Evolutionary conservation across 2,113 vertebrate species (phyloP).

Genomic region (Lampris megalopsis): DNA sequence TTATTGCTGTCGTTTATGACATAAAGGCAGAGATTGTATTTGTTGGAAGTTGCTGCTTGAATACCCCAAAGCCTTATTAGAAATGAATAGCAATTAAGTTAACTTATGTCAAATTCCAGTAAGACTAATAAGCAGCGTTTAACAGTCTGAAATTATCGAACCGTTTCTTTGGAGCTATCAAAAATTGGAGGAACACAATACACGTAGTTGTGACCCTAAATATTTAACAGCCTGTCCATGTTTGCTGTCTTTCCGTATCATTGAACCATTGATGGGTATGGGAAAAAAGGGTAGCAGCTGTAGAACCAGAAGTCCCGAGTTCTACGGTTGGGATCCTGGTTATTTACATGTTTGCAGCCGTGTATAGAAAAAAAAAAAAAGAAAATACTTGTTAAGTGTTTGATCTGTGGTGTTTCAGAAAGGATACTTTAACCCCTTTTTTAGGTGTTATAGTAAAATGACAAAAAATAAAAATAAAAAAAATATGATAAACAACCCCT

Average conservation of each 20-base stretch:
- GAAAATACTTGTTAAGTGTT: slow-evolving; percentile 80
- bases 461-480: slow-evolving; percentile 54
- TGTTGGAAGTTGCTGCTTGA: slow-evolving; percentile 83
- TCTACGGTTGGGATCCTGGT: slow-evolving; percentile 42
- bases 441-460: slow-evolving; percentile 72
- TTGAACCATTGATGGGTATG: slow-evolving; percentile 53
- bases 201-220: slow-evolving; percentile 56
- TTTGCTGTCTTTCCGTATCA: slow-evolving; percentile 71
- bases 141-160: slow-evolving; percentile 41
- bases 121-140: slow-evolving; percentile 48
- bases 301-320: slow-evolving; percentile 15
- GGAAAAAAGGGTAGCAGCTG: slow-evolving; percentile 37
- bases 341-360: slow-evolving; percentile 71
- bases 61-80: slow-evolving; percentile 86
- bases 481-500: slow-evolving; percentile 58
- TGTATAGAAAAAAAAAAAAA: slow-evolving; percentile 79
- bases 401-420: slow-evolving; percentile 81
- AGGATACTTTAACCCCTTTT: slow-evolving; percentile 70
- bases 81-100: slow-evolving; percentile 65
- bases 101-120: slow-evolving; percentile 53
- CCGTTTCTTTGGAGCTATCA: slow-evolving; percentile 30
- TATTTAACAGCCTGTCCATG: slow-evolving; percentile 62
- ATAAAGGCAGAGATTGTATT: slow-evolving; percentile 82
- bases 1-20: slow-evolving; percentile 61
- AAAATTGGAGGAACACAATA: slow-evolving; percentile 45